Evolutionary conservation across 2,113 vertebrate genomes (phyloP).

Genomic region (Pao palembangensis): DNA sequence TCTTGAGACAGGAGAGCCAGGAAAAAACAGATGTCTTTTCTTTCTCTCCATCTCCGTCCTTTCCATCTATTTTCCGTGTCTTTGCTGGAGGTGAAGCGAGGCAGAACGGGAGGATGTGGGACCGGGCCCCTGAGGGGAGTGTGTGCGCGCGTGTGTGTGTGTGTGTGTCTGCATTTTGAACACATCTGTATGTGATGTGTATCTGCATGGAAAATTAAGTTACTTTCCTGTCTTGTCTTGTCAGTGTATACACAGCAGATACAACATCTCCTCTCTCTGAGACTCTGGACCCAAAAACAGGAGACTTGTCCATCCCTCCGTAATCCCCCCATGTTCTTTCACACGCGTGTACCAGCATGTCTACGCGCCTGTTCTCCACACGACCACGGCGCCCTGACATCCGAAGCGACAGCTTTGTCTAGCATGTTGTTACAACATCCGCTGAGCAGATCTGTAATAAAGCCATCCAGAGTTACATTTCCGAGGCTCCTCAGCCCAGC

Average conservation of each 20-base stretch:
- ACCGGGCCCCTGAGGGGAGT: conserved; percentile 57
- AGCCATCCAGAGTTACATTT: not conserved
- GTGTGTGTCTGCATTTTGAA: not conserved
- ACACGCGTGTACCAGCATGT: conserved; percentile 50
- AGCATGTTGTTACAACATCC: not conserved
- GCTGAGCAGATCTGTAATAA: conserved; percentile 15
- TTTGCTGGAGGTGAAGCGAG: conserved; percentile 69
- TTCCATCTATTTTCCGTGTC: conserved; percentile 52
- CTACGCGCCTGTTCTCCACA: conserved; percentile 52
- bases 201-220: conserved; percentile 1
- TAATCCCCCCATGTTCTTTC: conserved; percentile 5
- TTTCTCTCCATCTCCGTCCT: conserved; percentile 18
- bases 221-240: conserved; percentile 25
- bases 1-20: conserved; percentile 12
- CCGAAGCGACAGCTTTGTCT: conserved; percentile 53
- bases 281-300: conserved; percentile 33
- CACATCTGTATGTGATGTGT: not conserved
- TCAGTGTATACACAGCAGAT: conserved; percentile 6
- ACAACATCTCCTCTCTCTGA: conserved; percentile 16
- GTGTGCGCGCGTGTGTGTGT: conserved; percentile 1
- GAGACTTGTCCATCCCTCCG: conserved; percentile 19
- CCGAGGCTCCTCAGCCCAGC: not conserved
- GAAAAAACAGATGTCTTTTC: conserved; percentile 23
- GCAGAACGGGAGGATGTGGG: conserved; percentile 74
- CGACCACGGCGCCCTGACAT: conserved; percentile 62